Conservation (phyloP, 2,888 invertebrate genomes). For the Epistrophe eligans region DNA sequence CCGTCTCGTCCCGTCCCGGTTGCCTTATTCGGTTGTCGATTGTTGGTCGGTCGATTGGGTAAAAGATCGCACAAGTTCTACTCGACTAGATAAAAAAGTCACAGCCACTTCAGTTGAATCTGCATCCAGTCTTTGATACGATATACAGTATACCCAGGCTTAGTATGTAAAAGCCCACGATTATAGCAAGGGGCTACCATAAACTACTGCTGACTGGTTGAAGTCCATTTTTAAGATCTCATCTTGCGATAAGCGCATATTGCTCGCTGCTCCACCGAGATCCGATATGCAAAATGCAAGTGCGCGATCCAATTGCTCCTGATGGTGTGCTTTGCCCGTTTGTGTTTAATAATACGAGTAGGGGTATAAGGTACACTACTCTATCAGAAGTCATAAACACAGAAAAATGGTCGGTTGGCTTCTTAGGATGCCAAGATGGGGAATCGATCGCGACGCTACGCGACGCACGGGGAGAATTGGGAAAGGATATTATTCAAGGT, state of each 20-base stretch:
- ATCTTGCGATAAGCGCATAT: conserved; percentile 49
- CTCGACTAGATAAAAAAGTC: conserved; percentile 52
- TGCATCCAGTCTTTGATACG: conserved; percentile 8
- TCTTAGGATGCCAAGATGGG: conserved; percentile 64
- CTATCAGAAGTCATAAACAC: conserved; percentile 69
- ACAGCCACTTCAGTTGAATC: conserved; percentile 36
- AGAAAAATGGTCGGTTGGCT: conserved; percentile 66
- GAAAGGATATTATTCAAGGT: conserved; percentile 12
- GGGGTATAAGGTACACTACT: conserved; percentile 18
- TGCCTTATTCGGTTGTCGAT: not conserved
- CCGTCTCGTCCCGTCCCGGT: too few relatives aligned
- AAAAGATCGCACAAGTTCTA: conserved; percentile 28
- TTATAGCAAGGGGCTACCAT: conserved; percentile 71
- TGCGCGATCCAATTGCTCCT: conserved; percentile 73
- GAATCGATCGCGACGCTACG: not conserved
- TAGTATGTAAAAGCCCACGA: conserved; percentile 63
- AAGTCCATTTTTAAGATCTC: conserved; percentile 51
- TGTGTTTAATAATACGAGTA: not conserved
- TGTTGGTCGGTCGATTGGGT: conserved; percentile 35
- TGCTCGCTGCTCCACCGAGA: conserved; percentile 32
- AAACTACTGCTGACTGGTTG: conserved; percentile 62
- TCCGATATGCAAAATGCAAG: conserved; percentile 73
- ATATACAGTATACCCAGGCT: not conserved
- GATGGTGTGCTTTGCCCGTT: conserved; percentile 22
- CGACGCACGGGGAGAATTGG: not conserved